Evolutionary conservation across 2,113 vertebrate species (phyloP).

Genomic region (Phodopus roborovskii): DNA sequence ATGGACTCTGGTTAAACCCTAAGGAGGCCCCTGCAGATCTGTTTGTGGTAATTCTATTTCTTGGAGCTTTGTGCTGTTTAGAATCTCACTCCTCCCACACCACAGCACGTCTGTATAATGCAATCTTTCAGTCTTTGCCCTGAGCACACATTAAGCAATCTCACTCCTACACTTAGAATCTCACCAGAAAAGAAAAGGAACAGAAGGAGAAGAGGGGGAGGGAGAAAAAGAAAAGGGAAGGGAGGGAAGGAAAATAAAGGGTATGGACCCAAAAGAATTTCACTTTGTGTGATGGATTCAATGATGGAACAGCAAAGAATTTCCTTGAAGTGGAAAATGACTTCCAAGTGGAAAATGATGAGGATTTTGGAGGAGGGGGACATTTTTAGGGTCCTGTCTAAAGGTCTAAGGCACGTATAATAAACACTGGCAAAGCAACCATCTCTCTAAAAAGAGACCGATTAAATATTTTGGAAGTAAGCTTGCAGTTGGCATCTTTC

Average conservation of each 20-base stretch:
- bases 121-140: constrained; percentile 65
- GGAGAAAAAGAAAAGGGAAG: rapidly evolving
- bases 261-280: constrained; percentile 8
- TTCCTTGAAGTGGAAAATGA: background rate
- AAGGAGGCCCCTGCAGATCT: constrained; percentile 36
- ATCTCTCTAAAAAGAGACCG: constrained; percentile 25
- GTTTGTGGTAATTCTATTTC: constrained; percentile 63
- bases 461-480: constrained; percentile 65
- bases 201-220: no score
- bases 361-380: background rate
- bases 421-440: background rate
- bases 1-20: background rate
- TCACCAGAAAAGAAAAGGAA: constrained; percentile 44
- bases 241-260: constrained; percentile 25
- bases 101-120: constrained; percentile 18
- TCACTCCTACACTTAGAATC: constrained; percentile 65
- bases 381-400: constrained; percentile 5
- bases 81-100: constrained; percentile 49
- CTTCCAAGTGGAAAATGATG: constrained; percentile 27
- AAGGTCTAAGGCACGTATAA: background rate
- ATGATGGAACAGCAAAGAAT: constrained; percentile 20
- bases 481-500: constrained; percentile 60
- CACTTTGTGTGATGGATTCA: constrained; percentile 44
- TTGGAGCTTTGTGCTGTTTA: constrained; percentile 56
- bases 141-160: constrained; percentile 65